Percentiles rank a stretch among this genome's conserved stretches.
Evolutionary conservation across 2,797 vertebrate genomes (phyloP).

Genomic region (Poliocrania exsul): DNA sequence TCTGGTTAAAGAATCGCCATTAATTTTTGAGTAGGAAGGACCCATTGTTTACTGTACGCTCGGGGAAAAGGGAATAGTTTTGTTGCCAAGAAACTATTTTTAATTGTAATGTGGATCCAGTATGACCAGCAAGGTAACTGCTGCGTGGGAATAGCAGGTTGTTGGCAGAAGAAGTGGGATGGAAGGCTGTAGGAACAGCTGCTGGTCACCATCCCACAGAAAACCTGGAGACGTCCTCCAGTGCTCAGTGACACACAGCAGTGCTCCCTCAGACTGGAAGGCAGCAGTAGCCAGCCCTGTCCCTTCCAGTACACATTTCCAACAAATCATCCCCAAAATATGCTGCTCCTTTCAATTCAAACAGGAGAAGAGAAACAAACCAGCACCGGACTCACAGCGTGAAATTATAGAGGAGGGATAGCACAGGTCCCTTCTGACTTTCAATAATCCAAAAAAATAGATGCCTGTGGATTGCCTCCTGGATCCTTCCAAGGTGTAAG

Average conservation of each 20-base stretch:
- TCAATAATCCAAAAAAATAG: background rate
- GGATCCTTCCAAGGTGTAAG: background rate
- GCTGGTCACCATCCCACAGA: fast-evolving
- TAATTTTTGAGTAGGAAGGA: constrained; percentile 30
- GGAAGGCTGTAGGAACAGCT: background rate
- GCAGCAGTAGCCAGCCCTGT: background rate
- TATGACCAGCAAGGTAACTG: background rate
- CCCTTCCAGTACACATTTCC: background rate
- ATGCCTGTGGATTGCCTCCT: background rate
- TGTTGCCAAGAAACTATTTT: constrained; percentile 57
- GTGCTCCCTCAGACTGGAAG: fast-evolving
- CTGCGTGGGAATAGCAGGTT: background rate
- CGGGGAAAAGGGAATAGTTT: background rate
- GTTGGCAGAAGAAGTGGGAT: background rate
- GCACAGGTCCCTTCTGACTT: background rate
- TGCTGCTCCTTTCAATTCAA: fast-evolving
- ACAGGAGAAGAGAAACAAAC: background rate
- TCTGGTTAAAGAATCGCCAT: constrained; percentile 40
- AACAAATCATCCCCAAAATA: background rate
- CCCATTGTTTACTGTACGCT: constrained; percentile 9
- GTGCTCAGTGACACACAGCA: fast-evolving
- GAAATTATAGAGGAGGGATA: background rate
- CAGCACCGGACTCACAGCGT: fast-evolving
- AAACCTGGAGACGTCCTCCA: background rate
- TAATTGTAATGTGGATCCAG: constrained; percentile 21